phyloP scores from a whole-genome alignment of 2,888 invertebrate genomes.

The Oligia strigilis region DNA sequence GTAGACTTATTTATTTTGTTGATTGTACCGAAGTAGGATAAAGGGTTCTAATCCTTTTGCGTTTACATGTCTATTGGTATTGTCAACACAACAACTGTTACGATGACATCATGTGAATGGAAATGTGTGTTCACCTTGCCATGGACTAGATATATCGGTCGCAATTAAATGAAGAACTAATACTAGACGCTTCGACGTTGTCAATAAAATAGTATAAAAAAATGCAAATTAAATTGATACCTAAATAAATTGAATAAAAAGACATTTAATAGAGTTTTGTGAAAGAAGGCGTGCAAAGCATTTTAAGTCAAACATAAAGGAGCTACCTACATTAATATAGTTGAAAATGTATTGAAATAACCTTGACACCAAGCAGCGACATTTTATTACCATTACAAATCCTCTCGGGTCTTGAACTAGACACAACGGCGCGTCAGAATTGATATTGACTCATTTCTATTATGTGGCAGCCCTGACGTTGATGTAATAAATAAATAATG shows the following conservation, averaged over 20 bases:
- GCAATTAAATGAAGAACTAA: slow-evolving; percentile 30
- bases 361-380: slow-evolving; percentile 53
- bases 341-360: slow-evolving; percentile 47
- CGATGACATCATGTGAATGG: slow-evolving; percentile 70
- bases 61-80: slow-evolving; percentile 70
- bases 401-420: slow-evolving; percentile 57
- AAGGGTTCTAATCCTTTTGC: slow-evolving; percentile 74
- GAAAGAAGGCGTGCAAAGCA: slow-evolving; percentile 11
- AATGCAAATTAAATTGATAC: not conserved
- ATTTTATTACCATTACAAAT: slow-evolving; percentile 59
- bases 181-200: slow-evolving; percentile 14
- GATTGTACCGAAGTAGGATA: slow-evolving; percentile 61
- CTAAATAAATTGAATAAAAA: not conserved
- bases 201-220: not conserved
- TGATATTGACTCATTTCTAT: slow-evolving; percentile 57
- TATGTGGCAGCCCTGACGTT: slow-evolving; percentile 49
- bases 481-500: no score
- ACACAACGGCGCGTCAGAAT: slow-evolving; percentile 52
- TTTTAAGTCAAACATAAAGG: slow-evolving; percentile 23
- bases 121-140: slow-evolving; percentile 60
- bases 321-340: slow-evolving; percentile 41
- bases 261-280: not conserved
- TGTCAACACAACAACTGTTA: slow-evolving; percentile 71
- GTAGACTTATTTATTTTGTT: not conserved
- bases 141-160: slow-evolving; percentile 20